Percentiles rank a stretch among this genome's conserved stretches.
phyloP scores from a whole-genome alignment of 2,888 invertebrate species.

The Osedax frankpressi region DNA sequence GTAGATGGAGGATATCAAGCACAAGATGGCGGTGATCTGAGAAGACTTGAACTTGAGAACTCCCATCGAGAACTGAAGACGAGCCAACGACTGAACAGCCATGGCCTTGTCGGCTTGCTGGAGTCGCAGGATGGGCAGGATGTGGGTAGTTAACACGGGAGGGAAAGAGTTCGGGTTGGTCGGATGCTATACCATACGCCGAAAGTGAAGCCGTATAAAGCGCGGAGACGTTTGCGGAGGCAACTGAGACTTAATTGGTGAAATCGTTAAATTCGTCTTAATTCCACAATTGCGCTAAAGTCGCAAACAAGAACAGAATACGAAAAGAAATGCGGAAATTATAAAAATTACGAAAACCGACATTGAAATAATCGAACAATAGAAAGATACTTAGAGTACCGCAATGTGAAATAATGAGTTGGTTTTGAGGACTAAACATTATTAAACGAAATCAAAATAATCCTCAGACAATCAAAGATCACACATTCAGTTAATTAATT shows the following conservation, averaged over 20 bases:
- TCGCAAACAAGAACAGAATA: too few species aligned
- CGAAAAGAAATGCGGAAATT: too few species aligned
- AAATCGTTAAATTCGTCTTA: too few species aligned
- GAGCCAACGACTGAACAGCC: constrained; percentile 67
- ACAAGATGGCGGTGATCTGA: constrained; percentile 72
- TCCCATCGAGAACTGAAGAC: constrained; percentile 64
- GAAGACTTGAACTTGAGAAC: constrained; percentile 61
- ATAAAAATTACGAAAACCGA: too few species aligned
- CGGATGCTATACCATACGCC: neutral
- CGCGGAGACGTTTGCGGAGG: neutral
- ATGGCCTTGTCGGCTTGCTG: constrained; percentile 1
- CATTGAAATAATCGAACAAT: too few species aligned
- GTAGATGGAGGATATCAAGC: constrained; percentile 78
- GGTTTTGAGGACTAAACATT: too few species aligned
- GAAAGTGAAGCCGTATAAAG: neutral
- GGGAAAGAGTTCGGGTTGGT: neutral
- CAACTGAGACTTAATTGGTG: neutral
- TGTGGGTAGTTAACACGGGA: neutral
- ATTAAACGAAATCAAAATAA: too few species aligned
- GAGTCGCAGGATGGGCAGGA: neutral
- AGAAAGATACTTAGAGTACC: too few species aligned
- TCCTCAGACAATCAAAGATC: neutral
- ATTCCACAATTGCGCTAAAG: too few species aligned
- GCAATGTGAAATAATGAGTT: too few species aligned
- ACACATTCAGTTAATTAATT: neutral